Evolutionary conservation across 2,888 invertebrate genomes (phyloP), one percentile per base, ranked within the genome.

Genomic region (Catocala nupta): DNA sequence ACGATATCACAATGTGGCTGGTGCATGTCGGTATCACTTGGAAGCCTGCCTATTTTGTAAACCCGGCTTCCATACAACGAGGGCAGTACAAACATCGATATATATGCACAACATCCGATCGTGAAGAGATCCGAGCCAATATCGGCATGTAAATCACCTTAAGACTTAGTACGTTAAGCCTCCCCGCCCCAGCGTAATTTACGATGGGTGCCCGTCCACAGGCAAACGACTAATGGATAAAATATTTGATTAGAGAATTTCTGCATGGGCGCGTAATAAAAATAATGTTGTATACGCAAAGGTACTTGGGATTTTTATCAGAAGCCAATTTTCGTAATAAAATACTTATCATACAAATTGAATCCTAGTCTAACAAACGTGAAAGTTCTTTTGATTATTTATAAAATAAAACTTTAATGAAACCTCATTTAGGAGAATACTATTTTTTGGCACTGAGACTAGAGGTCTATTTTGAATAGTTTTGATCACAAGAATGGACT

Each of bases 141-240:
- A 73, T 73, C 71, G 57, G 52, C 53, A 42, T 61, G 63, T 75
- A 75, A 75, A 75, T 77, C 74, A 68, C 63, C 77, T 63, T 39
- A 73, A 67, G 73, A 75, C 74, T 74, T 66, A 76, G 74, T 67
- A 75, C 66, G 66, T 60, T 48, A 65, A 70, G 61, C 74, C 61
- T 39, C 54, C 60, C 62, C 60, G 60, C 25, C 62, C 68, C 63
- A 10, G n/a, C 58, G 63, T 71, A 56, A 71, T 68, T 62, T 62
- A 68, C 68, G 73, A 48, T 60, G 59, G 63, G 63, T 48, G 56
- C 39, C 48, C 55, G 33, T 49, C 43, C 45, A 47, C 45, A 51
- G 36, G 9, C 43, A 57, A 50, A 34, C 57, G 49, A 55, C 58
- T 59, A 63, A 65, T 63, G 60, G 74, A 70, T 73, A 70, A 77